Base-by-base conservation (phyloP, 1,140 invertebrate species). In the Leptinotarsa undecemlineata region DNA sequence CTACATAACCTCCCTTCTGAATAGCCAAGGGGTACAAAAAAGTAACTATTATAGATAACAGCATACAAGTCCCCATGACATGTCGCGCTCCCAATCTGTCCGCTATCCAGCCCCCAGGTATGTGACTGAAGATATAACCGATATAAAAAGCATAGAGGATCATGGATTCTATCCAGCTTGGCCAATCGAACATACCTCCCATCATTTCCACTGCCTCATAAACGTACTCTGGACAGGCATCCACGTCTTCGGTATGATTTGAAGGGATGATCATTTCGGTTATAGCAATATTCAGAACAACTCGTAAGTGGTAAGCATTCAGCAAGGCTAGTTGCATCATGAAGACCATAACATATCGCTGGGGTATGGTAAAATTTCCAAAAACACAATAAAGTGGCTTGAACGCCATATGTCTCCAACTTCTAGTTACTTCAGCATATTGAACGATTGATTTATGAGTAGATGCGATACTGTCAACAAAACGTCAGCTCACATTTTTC, bases 221-320 rank as follows among this genome's bases (percentile, higher is more conserved):
- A 23, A 19, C 33, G 48, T 68, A 64, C 15, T 63, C 15, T 4
- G 67, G 69, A 60, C 71, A 71, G 6, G 61, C 64, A 13, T 48
- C 61, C 20, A 47, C 60, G 2, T 62, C 57, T 8, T 64, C 71
- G 17, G 11, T 57, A 13, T 8, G 11, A 47, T 77, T 61, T 17
- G 33, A 3, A 2, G 66, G 71, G 48, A 48, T 15, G 5, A 77
- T 67, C 73, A 79, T 79, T 33, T 79, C 78, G 13, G 74, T 73
- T 20, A 79, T 77, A 11, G 78, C 78, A 8, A 79, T 76, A 57
- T 77, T 79, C 17, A 79, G 62, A n/a, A 75, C 73, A 14, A 77
- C 76, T 19, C 78, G 67, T 17, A 72, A 68, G 21, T 75, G 74
- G 33, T 72, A 77, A 4, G 67, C 60, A 42, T 77, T 75, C 48